Evolutionary conservation across 2,797 vertebrate genomes (phyloP), one percentile per base, ranked within the genome.

Genomic region (Silurus lanzhouensis): DNA sequence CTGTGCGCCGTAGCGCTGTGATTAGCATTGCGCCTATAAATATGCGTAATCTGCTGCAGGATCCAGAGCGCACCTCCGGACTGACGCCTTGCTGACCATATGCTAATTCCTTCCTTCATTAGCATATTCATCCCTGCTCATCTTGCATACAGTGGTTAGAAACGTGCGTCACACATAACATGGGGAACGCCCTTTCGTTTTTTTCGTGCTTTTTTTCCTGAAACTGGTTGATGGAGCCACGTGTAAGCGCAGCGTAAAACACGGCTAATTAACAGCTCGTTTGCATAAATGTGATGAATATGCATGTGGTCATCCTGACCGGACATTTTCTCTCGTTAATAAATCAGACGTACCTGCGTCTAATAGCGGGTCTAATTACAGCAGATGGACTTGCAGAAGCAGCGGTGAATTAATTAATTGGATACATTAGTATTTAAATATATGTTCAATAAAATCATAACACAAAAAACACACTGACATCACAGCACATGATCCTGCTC

Each of bases 121-220:
- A 86, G 86, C n/a, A 64, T 83, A 89, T 64, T 57, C 81, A 46
- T 86, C 82, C 70, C 66, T 75, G 71, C 75, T 83, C 55, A 84
- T 89, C 38, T 86, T 86, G 63, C 76, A 44, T 20, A 31, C 38
- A n/a, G 31, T 10, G 0, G n/a, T 78, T 60, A 61, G 10, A 20
- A 27, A 17, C 38, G 25, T 15, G 27, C 2, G 14, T 57, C 31
- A 78, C 27, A 46, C 6, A 13, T 0, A 9, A 79, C 12, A 14
- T 52, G 6, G 48, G 48, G 10, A 52, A 10, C 48, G 48, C 48
- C 48, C 10, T 52, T 52, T 52, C 48, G 48, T 10, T 52, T 98
- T 99, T 96, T 96, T 97, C 13, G 8, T 8, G 13, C 1, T 2
- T 48, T 22, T 22, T 31, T 98, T 98, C 96, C 96, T 97, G 96